Percentiles rank a stretch among this genome's conserved stretches.
These are phyloP conservation scores for Cheilosia urbana DNA, from an alignment of 2,888 invertebrate species.

Conservation along the genomic window DNA sequence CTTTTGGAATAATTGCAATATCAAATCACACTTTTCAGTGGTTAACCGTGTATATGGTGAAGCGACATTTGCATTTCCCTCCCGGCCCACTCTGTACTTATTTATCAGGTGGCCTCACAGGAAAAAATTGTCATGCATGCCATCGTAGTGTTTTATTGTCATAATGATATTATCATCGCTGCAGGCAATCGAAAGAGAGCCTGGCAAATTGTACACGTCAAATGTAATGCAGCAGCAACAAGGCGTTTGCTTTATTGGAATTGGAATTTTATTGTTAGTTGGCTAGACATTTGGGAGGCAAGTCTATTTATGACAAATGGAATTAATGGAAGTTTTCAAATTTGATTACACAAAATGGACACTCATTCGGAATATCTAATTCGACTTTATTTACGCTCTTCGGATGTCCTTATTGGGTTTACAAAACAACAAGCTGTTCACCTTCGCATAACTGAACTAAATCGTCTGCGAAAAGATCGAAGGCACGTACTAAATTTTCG, in stretches of 20 bases:
- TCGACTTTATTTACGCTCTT: too few relatives aligned
- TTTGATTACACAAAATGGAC: not conserved
- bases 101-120: constrained; percentile 17
- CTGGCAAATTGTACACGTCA: constrained; percentile 12
- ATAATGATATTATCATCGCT: constrained; percentile 46
- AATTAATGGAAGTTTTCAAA: constrained; percentile 38
- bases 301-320: not conserved
- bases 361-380: too few relatives aligned
- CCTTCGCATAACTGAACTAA: constrained; percentile 14
- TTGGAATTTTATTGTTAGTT: constrained; percentile 16
- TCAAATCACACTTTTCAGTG: constrained; percentile 51
- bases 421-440: constrained; percentile 10
- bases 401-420: not conserved
- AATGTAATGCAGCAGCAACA: constrained; percentile 24
- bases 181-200: constrained; percentile 24
- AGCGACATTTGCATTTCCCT: constrained; percentile 58
- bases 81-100: constrained; percentile 19
- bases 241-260: constrained; percentile 39
- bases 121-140: constrained; percentile 45
- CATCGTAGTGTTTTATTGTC: constrained; percentile 6
- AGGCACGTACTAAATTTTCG: constrained; percentile 39
- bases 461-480: constrained; percentile 1
- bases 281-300: constrained; percentile 12
- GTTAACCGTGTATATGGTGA: constrained; percentile 11
- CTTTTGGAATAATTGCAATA: constrained; percentile 61